These are phyloP conservation scores for Callospermophilus lateralis DNA, from an alignment of 2,113 vertebrate genomes.

Conservation along the genomic window DNA sequence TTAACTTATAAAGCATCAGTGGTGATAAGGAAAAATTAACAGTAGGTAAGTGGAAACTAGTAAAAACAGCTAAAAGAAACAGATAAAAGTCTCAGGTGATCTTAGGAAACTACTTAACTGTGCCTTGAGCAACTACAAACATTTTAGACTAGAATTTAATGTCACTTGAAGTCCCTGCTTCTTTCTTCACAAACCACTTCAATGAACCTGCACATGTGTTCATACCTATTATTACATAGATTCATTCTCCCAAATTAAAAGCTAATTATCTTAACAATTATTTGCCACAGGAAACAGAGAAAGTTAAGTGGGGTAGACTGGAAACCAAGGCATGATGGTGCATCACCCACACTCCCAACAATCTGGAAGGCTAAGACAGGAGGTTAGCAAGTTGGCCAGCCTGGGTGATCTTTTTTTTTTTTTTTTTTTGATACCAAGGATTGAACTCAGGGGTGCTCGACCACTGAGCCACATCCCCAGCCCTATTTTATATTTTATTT, in stretches of 20 bases:
- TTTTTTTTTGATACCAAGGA: neutral
- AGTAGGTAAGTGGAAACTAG: neutral
- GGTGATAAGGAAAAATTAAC: neutral
- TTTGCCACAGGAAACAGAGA: constrained; percentile 18
- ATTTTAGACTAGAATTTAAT: neutral
- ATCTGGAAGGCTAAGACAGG: no score
- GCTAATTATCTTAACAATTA: constrained; percentile 18
- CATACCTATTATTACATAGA: neutral
- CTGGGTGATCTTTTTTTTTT: neutral
- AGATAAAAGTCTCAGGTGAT: neutral
- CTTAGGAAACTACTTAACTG: neutral
- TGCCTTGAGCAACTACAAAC: neutral
- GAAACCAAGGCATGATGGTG: neutral
- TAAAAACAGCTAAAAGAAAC: neutral
- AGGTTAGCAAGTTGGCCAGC: neutral
- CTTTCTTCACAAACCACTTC: constrained; percentile 41
- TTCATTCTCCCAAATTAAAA: neutral
- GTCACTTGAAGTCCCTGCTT: neutral
- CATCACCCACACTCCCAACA: no score
- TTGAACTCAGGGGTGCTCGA: no score
- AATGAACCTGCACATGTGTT: neutral
- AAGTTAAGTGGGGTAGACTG: neutral
- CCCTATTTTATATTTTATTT: no score
- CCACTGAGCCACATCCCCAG: no score
- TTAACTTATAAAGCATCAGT: neutral